Evolutionary conservation across 2,888 invertebrate species (phyloP).

Genomic region (Leptura quadrifasciata): DNA sequence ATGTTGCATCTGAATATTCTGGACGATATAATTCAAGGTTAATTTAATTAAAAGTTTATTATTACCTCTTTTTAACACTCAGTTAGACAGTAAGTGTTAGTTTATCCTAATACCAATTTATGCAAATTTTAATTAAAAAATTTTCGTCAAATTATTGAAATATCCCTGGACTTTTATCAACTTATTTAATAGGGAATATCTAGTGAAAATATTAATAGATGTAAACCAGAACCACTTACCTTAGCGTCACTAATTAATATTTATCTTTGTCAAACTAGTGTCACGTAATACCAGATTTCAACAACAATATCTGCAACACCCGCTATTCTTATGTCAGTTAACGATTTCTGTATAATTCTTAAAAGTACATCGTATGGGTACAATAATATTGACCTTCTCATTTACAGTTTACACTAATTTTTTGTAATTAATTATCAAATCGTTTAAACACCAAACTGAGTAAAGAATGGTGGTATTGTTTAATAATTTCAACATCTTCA

Average conservation of each 20-base stretch:
- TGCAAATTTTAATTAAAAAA: too few species aligned
- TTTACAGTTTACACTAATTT: constrained; percentile 18
- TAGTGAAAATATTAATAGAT: background rate
- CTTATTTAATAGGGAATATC: background rate
- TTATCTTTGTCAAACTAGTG: background rate
- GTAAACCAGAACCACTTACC: background rate
- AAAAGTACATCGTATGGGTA: too few species aligned
- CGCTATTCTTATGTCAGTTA: background rate
- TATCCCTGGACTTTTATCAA: background rate
- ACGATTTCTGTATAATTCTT: background rate
- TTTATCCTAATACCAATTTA: too few species aligned
- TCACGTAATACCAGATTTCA: background rate
- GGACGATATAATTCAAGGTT: too few species aligned
- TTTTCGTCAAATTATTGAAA: too few species aligned
- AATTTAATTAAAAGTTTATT: too few species aligned
- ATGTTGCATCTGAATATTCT: too few species aligned
- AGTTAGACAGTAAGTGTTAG: too few species aligned
- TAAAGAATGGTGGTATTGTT: constrained; percentile 7
- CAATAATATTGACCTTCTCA: background rate
- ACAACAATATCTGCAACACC: background rate
- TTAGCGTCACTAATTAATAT: background rate
- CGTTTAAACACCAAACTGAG: background rate
- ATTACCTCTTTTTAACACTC: too few species aligned
- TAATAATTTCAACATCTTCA: background rate
- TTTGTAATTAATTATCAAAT: constrained; percentile 7